These are phyloP conservation scores for Carollia perspicillata DNA, from an alignment of 2,113 vertebrate genomes.

Conservation along the genomic window DNA sequence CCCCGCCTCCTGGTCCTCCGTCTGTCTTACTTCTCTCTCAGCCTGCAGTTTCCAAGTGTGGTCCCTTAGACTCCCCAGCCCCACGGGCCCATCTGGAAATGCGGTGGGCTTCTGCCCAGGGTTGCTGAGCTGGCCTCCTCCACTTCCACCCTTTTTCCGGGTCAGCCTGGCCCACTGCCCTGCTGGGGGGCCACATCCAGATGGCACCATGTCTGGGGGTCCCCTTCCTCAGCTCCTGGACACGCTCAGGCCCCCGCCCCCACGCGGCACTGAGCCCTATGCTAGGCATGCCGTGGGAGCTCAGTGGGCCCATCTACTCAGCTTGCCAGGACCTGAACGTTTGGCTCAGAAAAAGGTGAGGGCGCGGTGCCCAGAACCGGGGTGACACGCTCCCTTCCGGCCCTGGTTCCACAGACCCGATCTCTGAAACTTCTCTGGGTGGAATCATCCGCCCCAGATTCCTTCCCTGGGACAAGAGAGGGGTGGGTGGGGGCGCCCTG, in stretches of 20 bases:
- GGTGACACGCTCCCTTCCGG: no score
- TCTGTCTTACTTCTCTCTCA: no score
- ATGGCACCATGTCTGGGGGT: neutral
- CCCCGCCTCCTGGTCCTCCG: neutral
- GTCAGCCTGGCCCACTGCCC: neutral
- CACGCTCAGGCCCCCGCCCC: neutral
- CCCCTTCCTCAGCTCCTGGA: neutral
- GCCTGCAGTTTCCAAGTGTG: neutral
- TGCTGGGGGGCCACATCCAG: no score
- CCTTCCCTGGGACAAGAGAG: neutral
- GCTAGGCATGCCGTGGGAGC: fast-evolving
- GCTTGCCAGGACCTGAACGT: no score
- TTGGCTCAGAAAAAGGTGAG: neutral
- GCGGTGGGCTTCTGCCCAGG: neutral
- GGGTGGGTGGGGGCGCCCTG: neutral
- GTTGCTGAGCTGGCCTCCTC: neutral
- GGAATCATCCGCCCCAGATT: neutral
- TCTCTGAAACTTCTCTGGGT: neutral
- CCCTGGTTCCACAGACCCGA: neutral
- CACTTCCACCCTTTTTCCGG: neutral
- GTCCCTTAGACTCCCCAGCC: no score
- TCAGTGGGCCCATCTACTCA: neutral
- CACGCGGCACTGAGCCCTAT: fast-evolving
- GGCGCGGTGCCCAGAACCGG: neutral
- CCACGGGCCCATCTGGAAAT: neutral